Conservation (phyloP, 1,140 invertebrate genomes). For the Aphelenchoides fujianensis region DNA sequence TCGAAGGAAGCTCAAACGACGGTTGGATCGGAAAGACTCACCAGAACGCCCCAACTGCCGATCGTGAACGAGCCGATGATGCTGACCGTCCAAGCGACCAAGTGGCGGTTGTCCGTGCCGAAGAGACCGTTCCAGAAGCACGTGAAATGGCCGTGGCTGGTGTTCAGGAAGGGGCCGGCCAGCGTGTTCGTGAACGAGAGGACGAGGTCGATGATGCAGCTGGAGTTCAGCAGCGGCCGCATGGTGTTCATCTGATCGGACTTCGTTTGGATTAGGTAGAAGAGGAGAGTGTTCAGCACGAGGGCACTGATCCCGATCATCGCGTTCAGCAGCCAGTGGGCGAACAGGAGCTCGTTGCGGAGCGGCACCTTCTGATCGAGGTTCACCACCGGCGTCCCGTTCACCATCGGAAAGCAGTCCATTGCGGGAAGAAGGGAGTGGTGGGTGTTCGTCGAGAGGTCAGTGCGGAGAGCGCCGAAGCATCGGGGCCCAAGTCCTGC, state of each 20-base stretch:
- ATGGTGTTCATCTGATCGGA: slow-evolving; percentile 14
- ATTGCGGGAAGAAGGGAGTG: background rate
- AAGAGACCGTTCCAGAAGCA: slow-evolving; percentile 15
- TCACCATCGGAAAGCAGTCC: background rate
- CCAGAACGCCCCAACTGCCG: slow-evolving; percentile 3
- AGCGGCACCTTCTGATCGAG: slow-evolving; percentile 3
- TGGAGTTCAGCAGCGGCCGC: slow-evolving; percentile 10
- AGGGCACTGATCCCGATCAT: slow-evolving; percentile 4
- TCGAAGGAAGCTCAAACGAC: background rate
- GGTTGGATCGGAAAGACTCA: background rate
- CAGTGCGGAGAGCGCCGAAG: background rate
- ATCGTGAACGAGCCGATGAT: slow-evolving; percentile 10
- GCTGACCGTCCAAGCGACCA: slow-evolving; percentile 1
- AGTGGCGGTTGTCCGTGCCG: background rate
- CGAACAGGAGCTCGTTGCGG: slow-evolving; percentile 1
- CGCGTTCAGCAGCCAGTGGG: slow-evolving; percentile 9
- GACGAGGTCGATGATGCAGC: slow-evolving; percentile 6
- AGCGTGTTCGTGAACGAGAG: background rate
- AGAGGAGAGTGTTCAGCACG: background rate
- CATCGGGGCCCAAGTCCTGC: background rate
- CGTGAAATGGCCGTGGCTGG: slow-evolving; percentile 12
- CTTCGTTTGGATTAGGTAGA: slow-evolving; percentile 3
- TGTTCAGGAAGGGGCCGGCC: slow-evolving; percentile 14
- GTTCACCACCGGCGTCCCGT: background rate
- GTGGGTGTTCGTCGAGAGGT: background rate